Evolutionary conservation across 2,888 invertebrate species (phyloP).

Genomic region (Cataglyphis livida): DNA sequence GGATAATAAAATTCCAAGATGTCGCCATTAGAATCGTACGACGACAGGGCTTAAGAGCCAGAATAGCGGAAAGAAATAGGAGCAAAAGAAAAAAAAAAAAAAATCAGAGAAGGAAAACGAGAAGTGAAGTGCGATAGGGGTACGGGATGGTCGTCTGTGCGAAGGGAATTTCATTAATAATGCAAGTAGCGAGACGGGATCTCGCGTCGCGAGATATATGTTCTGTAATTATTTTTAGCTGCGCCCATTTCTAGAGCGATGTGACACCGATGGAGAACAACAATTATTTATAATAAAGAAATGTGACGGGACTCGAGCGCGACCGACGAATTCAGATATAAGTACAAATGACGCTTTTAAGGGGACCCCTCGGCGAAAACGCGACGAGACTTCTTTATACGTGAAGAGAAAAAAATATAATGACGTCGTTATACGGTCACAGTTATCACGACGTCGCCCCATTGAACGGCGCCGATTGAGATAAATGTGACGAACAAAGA

Average conservation of each 20-base stretch:
- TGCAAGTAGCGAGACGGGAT: slow-evolving; percentile 60
- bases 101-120: neutral
- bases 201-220: slow-evolving; percentile 53
- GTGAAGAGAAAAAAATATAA: slow-evolving; percentile 37
- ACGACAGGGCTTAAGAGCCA: slow-evolving; percentile 43
- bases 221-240: slow-evolving; percentile 64
- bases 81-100: neutral
- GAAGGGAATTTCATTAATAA: slow-evolving; percentile 73
- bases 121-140: neutral
- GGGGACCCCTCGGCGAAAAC: neutral
- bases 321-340: neutral
- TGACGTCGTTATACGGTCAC: slow-evolving; percentile 20
- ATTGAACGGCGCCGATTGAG: slow-evolving; percentile 31
- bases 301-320: slow-evolving; percentile 11
- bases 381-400: slow-evolving; percentile 9
- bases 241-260: slow-evolving; percentile 15
- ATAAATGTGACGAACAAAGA: slow-evolving; percentile 20
- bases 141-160: neutral
- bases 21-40: slow-evolving; percentile 57
- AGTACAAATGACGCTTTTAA: slow-evolving; percentile 23
- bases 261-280: slow-evolving; percentile 22
- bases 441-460: neutral
- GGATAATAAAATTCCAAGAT: slow-evolving; percentile 69
- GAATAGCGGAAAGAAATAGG: neutral
- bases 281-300: slow-evolving; percentile 55